A percentile compares a stretch with the other conserved stretches of the same genome.
These are phyloP conservation scores for Pangasius macronema DNA, from an alignment of 2,797 vertebrate species.

Conservation along the genomic window DNA sequence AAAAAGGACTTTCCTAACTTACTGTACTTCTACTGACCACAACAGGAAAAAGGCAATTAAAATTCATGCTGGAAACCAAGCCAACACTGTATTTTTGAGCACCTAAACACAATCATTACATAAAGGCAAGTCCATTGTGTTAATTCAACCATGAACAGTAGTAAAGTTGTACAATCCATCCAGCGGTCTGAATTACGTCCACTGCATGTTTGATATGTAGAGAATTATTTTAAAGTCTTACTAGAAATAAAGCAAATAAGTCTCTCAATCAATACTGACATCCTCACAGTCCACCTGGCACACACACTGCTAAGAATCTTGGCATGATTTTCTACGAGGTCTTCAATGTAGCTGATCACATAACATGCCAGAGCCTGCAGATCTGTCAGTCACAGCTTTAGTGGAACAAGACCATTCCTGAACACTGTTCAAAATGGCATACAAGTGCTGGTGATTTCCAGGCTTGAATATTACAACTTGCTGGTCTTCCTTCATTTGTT, in stretches of 20 bases:
- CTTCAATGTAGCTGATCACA: background rate
- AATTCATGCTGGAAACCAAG: background rate
- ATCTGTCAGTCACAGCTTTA: background rate
- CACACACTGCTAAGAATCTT: background rate
- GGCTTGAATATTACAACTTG: background rate
- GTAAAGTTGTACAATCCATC: background rate
- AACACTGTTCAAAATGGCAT: background rate
- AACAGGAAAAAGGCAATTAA: background rate
- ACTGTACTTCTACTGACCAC: background rate
- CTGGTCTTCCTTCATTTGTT: background rate
- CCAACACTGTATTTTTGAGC: background rate
- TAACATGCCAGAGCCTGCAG: background rate
- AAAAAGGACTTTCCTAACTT: background rate
- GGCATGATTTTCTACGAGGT: background rate
- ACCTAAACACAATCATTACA: background rate
- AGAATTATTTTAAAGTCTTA: background rate
- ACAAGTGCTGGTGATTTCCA: background rate
- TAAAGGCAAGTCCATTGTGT: no score
- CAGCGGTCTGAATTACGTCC: background rate
- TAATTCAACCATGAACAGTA: background rate
- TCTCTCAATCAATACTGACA: background rate
- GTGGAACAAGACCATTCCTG: background rate
- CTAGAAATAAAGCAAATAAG: background rate
- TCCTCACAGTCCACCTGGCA: background rate
- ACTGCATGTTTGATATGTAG: background rate